Evolutionary conservation across 2,888 invertebrate species (phyloP).

Genomic region (Papilio elwesi): DNA sequence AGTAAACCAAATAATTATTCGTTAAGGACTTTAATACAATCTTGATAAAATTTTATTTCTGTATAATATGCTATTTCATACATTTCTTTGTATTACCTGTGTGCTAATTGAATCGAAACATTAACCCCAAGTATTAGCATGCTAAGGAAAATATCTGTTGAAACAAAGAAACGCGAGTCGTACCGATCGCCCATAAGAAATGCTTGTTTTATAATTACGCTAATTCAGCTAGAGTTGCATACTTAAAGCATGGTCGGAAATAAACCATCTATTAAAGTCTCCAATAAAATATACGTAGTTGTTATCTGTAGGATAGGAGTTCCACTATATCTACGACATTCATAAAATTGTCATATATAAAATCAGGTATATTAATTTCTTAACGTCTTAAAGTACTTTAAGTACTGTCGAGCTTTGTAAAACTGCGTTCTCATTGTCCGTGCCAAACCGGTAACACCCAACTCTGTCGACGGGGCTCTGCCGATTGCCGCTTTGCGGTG

Average conservation of each 20-base stretch:
- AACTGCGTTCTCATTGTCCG: conserved; percentile 26
- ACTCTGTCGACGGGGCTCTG: conserved; percentile 13
- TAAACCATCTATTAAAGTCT: conserved; percentile 29
- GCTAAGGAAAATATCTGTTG: background rate
- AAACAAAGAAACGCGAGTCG: conserved; percentile 8
- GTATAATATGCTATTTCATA: background rate
- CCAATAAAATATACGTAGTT: conserved; percentile 21
- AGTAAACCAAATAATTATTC: background rate
- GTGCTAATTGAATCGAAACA: background rate
- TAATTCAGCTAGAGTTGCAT: conserved; percentile 32
- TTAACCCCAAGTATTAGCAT: background rate
- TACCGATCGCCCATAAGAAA: conserved; percentile 1
- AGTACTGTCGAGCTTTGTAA: conserved; percentile 16
- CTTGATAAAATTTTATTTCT: background rate
- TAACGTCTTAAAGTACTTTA: background rate
- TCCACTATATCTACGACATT: too few species aligned
- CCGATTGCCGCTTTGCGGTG: conserved; percentile 35
- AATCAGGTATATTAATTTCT: background rate
- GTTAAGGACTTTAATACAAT: background rate
- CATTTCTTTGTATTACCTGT: background rate
- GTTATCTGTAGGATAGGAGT: background rate
- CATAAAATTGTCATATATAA: background rate
- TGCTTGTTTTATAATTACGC: conserved; percentile 19
- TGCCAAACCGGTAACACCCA: conserved; percentile 18
- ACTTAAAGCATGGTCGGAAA: conserved; percentile 21